Conservation (phyloP, 1,140 invertebrate genomes). For the Eurosta solidaginis region DNA sequence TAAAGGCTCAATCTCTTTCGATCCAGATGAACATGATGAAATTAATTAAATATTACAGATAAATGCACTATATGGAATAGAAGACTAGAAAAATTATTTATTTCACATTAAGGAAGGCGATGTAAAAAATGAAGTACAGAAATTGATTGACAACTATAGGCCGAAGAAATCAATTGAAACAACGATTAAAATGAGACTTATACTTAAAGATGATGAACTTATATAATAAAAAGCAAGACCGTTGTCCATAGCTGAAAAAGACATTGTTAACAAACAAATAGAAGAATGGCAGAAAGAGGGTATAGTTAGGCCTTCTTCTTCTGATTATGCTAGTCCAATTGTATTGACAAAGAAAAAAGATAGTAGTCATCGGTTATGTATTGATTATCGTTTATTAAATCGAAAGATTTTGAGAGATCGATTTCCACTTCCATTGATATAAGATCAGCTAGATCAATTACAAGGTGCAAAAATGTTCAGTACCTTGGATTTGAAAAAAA, state of each 20-base stretch:
- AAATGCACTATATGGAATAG: no score
- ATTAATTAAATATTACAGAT: no score
- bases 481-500: conserved; percentile 28
- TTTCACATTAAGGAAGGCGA: no score
- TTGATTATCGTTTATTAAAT: conserved; percentile 39
- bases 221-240: conserved; percentile 37
- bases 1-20: no score
- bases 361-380: conserved; percentile 32
- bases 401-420: conserved; percentile 24
- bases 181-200: conserved; percentile 38
- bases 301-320: conserved; percentile 39
- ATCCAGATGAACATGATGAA: no score
- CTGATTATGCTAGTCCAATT: conserved; percentile 39
- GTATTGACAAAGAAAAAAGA: conserved; percentile 43
- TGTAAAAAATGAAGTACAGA: no score
- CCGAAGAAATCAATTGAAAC: no score
- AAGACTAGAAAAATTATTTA: no score
- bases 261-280: background rate
- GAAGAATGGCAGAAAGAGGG: conserved; percentile 42
- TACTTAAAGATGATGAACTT: conserved; percentile 40
- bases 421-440: conserved; percentile 22
- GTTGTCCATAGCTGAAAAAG: conserved; percentile 26
- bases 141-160: no score
- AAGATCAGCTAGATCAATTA: conserved; percentile 29
- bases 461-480: conserved; percentile 19